Base-by-base conservation (phyloP, 64 coral and sea anemone species). In the Hydrozoanthus tunicans region DNA sequence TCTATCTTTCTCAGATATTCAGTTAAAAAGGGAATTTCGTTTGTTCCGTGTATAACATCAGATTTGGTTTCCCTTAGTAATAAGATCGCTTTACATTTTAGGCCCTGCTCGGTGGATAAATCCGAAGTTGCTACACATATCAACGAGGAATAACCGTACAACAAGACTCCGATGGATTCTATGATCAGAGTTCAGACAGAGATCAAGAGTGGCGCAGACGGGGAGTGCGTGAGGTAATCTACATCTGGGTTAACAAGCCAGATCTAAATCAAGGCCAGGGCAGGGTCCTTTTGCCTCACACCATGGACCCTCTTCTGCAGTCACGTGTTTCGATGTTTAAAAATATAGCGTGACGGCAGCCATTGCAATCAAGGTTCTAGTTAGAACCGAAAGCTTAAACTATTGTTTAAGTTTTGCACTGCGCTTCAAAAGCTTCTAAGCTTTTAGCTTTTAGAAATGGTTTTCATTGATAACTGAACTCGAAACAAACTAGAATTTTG, bases 21-120 rank as follows among this genome's bases (percentile, higher is more conserved):
- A 65, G 66, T 26, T 64, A 65, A 83, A 20, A 83, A 83, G 65
- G 81, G 59, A 83, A 83, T 83, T 64, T 83, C 51, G 81, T 83
- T 59, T 59, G 60, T 61, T 83, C 81, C 6, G 66, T 84, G 60
- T 84, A 84, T 65, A 20, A 84, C 59, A 84, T 66, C 43, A 84
- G 81, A 59, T 84, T n/a, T 65, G 60, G 81, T 20, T 84, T 68
- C 13, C 65, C 15, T 68, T 9, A 68, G 13, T 15, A 68, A 68
- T 0, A 68, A 17, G n/a, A 68, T 68, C 13, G 65, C 12, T 15
- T 11, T 15, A n/a, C 65, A 68, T n/a, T 68, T 12, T 5, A 11
- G 65, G 14, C 65, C 8, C 5, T 15, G 65, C 13, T 68, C 65
- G 1, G 65, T 68, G 5, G 65, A 68, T 11, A 68, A 68, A 68